These are phyloP conservation scores for Plutella xylostella DNA, from an alignment of 2,888 invertebrate species.

Conservation along the genomic window DNA sequence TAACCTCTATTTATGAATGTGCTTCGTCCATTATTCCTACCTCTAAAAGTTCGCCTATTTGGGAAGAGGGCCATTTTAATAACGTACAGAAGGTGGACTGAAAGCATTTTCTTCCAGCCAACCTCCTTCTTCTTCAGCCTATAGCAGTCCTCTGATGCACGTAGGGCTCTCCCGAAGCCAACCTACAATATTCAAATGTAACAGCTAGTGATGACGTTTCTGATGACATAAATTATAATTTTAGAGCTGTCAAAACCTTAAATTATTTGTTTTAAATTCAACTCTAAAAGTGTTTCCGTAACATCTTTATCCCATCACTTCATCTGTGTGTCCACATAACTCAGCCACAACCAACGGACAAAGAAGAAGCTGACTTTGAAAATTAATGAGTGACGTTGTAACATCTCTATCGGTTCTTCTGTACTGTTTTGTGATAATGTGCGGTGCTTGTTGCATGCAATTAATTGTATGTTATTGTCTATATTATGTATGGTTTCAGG, in stretches of 20 bases:
- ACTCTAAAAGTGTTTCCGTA: not conserved
- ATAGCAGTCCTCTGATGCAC: not conserved
- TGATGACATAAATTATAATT: no score
- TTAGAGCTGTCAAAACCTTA: no score
- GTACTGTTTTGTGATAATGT: no score
- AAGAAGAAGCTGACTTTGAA: conserved; percentile 37
- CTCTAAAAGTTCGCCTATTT: not conserved
- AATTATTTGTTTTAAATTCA: no score
- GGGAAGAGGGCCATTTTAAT: not conserved
- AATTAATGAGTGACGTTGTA: conserved; percentile 57
- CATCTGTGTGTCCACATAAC: not conserved
- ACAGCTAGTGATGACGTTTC: no score
- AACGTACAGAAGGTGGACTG: not conserved
- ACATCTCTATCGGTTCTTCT: no score
- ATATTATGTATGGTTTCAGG: no score
- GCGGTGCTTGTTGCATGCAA: no score
- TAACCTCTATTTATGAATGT: not conserved
- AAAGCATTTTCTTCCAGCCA: not conserved
- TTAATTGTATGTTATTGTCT: no score
- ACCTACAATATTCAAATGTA: no score
- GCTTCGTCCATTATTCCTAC: not conserved
- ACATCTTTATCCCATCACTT: not conserved
- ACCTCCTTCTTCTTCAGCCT: not conserved
- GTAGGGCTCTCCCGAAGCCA: no score
- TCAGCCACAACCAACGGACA: not conserved